Base-by-base conservation (phyloP, 2,888 invertebrate species). In the Leptinotarsa tumamoca region DNA sequence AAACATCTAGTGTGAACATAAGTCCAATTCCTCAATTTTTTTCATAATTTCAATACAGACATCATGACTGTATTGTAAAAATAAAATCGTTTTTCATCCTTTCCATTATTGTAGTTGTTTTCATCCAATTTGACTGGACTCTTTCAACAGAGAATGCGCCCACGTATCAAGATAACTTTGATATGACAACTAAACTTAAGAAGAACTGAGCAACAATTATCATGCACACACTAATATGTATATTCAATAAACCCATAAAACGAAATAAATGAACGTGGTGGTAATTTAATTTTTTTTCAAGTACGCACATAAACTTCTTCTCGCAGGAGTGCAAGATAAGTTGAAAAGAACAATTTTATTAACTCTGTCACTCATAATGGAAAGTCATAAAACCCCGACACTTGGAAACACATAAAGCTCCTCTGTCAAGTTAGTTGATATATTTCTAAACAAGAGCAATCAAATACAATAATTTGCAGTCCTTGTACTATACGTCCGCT, bases 391-490 rank as follows among this genome's bases (percentile, higher is more conserved):
- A 63, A 43, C 63, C 13, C 63, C 5, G 63, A 33, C 33, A 63
- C 43, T 63, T 63, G 27, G 3, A 7, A 63, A 33, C 63, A 43
- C 63, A 63, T 63, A 63, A 63, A 63, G 63, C 63, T 43, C n/a
- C 10, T 18, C 17, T 63, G 63, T 63, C 63, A 63, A 63, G n/a
- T 10, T 43, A 63, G 63, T 63, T 63, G 63, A 63, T 63, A 63
- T 63, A 63, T 63, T 43, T n/a, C 63, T 63, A n/a, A 63, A 43
- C 63, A 63, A 63, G 43, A 63, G 63, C 63, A 63, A 63, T 63
- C 27, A 63, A 63, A 63, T 63, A 63, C 13, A 14, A 63, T 63
- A 63, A 63, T 63, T 63, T 63, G 63, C 63, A 63, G 63, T 43
- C n/a, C 63, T 33, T 63, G 63, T 63, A 63, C 63, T 43, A 63